Evolutionary conservation across 2,888 invertebrate species (phyloP).

Genomic region (Trichogramma dendrolimi): DNA sequence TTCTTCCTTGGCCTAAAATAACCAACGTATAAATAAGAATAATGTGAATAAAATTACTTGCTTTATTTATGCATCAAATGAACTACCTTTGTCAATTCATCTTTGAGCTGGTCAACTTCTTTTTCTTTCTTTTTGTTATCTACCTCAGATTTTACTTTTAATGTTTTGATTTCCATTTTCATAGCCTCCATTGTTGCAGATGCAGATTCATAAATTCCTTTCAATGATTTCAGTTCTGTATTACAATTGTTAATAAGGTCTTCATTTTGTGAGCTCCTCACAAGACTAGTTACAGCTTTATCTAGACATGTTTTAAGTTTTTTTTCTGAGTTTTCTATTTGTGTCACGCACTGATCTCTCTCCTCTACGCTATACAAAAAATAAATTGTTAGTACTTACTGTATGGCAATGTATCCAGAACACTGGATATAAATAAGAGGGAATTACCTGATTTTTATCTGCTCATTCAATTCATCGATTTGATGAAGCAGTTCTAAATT

Average conservation of each 20-base stretch:
- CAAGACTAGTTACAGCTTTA: conserved; percentile 39
- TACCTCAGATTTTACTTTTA: conserved; percentile 27
- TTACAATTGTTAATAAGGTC: conserved; percentile 44
- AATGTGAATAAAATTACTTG: conserved; percentile 2
- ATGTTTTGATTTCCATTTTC: conserved; percentile 40
- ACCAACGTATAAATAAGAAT: neutral
- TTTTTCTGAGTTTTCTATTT: conserved; percentile 34
- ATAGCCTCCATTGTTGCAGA: conserved; percentile 42
- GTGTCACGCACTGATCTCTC: conserved; percentile 45
- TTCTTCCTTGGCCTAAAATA: conserved; percentile 39
- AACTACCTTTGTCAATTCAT: conserved; percentile 17
- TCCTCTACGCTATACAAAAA: conserved; percentile 43
- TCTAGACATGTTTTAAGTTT: conserved; percentile 37
- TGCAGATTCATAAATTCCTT: conserved; percentile 39
- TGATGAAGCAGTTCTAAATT: conserved; percentile 47
- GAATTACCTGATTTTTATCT: conserved; percentile 46
- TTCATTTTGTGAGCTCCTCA: conserved; percentile 41
- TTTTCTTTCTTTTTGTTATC: conserved; percentile 15
- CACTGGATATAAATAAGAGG: neutral
- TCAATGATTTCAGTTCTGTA: conserved; percentile 44
- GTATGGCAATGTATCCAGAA: no score
- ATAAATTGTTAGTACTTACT: neutral
- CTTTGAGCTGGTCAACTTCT: conserved; percentile 14
- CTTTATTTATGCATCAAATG: neutral
- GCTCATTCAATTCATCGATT: conserved; percentile 47